Conservation (phyloP, 2,888 invertebrate genomes). For the Apamea monoglypha region DNA sequence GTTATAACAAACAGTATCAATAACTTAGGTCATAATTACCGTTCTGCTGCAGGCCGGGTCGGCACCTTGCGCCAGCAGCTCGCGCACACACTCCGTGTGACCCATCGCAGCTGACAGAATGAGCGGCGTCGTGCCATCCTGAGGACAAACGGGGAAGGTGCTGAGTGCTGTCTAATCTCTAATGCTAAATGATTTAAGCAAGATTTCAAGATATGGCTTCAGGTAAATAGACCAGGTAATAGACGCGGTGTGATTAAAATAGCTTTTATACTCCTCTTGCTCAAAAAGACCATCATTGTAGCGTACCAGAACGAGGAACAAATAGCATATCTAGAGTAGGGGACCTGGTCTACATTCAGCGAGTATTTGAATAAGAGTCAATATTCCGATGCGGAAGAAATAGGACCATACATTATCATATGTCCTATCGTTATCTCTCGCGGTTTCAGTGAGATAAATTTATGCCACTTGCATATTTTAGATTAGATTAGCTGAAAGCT, state of each 20-base stretch:
- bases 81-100: constrained; percentile 96
- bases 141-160: constrained; percentile 65
- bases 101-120: constrained; percentile 98
- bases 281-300: too few species aligned
- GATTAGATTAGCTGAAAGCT: constrained; percentile 46
- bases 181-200: too few species aligned
- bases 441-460: constrained; percentile 19
- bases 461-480: constrained; percentile 42
- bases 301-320: too few species aligned
- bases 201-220: not conserved
- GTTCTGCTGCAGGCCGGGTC: constrained; percentile 96
- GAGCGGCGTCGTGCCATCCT: constrained; percentile 98
- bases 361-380: not conserved
- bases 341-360: not conserved
- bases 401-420: not conserved
- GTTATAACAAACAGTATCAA: not conserved
- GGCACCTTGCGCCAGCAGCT: constrained; percentile 97
- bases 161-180: not conserved
- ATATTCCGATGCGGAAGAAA: not conserved
- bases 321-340: not conserved
- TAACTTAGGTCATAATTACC: constrained; percentile 80
- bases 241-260: not conserved
- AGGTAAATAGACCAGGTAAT: not conserved
- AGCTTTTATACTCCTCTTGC: not conserved
- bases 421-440: constrained; percentile 29